Conservation (phyloP, 2,888 invertebrate genomes). For the Heliconius charithonia region DNA sequence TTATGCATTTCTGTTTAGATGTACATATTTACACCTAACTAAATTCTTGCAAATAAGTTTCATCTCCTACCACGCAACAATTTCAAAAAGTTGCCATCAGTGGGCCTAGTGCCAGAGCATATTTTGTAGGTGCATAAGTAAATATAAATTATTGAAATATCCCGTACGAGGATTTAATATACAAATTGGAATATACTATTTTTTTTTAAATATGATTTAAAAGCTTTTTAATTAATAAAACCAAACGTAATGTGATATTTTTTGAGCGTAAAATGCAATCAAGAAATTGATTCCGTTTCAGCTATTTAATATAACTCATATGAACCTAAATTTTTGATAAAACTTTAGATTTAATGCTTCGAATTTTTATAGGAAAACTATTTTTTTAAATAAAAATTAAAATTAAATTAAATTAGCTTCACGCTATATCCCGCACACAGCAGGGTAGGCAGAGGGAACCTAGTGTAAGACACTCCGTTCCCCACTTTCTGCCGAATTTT, state of each 20-base stretch:
- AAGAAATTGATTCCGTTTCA: constrained; percentile 39
- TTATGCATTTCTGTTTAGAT: too few relatives aligned
- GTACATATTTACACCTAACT: neutral
- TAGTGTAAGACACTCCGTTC: too few relatives aligned
- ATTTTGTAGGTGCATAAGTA: too few relatives aligned
- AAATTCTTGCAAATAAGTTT: neutral
- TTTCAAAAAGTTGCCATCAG: too few relatives aligned
- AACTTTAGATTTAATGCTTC: neutral
- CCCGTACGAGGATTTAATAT: neutral
- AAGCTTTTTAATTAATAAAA: constrained; percentile 43
- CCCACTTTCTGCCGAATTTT: too few relatives aligned
- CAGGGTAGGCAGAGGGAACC: too few relatives aligned
- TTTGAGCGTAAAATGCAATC: constrained; percentile 40
- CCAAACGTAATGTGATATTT: constrained; percentile 35
- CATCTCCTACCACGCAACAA: too few relatives aligned
- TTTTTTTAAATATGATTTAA: neutral
- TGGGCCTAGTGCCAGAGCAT: too few relatives aligned
- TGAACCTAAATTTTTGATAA: neutral
- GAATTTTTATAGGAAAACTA: neutral
- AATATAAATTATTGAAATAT: neutral
- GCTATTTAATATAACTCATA: constrained; percentile 2
- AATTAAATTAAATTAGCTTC: too few relatives aligned
- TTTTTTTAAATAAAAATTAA: too few relatives aligned
- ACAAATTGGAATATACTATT: neutral
- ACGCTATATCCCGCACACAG: too few relatives aligned